Conservation (phyloP, 2,113 vertebrate genomes). For the Dryoscopus gambensis region DNA sequence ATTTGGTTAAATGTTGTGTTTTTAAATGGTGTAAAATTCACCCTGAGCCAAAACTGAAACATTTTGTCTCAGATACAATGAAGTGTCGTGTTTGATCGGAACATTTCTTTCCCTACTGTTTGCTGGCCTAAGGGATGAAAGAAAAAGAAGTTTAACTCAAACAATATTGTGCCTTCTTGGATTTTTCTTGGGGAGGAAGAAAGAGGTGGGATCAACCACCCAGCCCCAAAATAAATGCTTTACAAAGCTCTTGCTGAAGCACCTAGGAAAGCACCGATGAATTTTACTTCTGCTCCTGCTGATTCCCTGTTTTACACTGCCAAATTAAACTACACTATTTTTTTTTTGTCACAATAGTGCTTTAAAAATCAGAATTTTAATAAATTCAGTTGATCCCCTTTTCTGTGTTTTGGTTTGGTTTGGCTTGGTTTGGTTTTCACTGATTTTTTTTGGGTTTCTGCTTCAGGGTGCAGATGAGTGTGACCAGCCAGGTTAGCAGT, state of each 20-base stretch:
- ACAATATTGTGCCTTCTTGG: background rate
- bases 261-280: background rate
- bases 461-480: background rate
- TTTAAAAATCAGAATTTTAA: background rate
- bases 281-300: background rate
- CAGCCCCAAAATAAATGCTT: background rate
- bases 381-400: background rate
- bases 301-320: background rate
- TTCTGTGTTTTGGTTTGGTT: background rate
- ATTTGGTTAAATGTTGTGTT: conserved; percentile 15
- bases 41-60: background rate
- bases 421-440: background rate
- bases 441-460: background rate
- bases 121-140: background rate
- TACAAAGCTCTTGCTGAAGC: background rate
- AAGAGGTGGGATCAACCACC: background rate
- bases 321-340: background rate
- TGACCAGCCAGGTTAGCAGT: background rate
- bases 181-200: background rate
- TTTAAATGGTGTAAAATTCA: conserved; percentile 8
- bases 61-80: background rate
- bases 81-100: background rate
- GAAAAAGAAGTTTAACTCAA: background rate
- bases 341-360: background rate
- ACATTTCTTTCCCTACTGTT: background rate